Evolutionary conservation across 2,797 vertebrate species (phyloP).

Genomic region (Anguilla marmorata): DNA sequence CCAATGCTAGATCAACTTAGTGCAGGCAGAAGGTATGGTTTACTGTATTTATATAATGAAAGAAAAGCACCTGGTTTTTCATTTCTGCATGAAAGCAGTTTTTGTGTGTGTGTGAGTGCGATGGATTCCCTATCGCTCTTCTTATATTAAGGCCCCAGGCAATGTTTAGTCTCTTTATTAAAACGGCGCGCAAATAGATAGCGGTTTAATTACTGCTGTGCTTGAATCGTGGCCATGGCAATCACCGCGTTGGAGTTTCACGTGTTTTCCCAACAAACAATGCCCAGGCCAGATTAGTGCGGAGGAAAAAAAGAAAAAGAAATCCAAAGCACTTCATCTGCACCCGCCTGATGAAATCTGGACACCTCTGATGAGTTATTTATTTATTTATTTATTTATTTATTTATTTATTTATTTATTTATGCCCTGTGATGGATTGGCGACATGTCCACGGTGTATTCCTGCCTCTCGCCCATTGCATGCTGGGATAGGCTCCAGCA

Average conservation of each 20-base stretch:
- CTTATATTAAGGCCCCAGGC: constrained; percentile 62
- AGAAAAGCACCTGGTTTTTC: constrained; percentile 45
- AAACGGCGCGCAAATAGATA: constrained; percentile 65
- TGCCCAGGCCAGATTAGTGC: not conserved
- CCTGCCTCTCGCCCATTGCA: no score
- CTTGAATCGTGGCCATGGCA: constrained; percentile 52
- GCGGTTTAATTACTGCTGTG: constrained; percentile 60
- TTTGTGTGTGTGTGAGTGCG: constrained; percentile 51
- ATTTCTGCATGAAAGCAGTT: constrained; percentile 47
- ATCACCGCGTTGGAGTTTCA: constrained; percentile 33
- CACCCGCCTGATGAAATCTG: constrained; percentile 9
- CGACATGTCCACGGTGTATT: no score
- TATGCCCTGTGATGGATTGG: no score
- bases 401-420: not conserved
- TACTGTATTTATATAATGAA: constrained; percentile 40
- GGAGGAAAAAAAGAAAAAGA: not conserved
- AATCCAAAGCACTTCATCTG: not conserved
- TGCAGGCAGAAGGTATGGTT: constrained; percentile 48
- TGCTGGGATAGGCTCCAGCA: no score
- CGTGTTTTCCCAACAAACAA: constrained; percentile 31
- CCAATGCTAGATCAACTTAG: constrained; percentile 46
- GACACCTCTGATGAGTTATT: constrained; percentile 24
- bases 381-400: constrained; percentile 7
- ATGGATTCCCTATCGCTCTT: constrained; percentile 62
- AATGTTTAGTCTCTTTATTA: constrained; percentile 71